phyloP scores from a whole-genome alignment of 2,113 vertebrate species.

The Chascanopsetta lugubris region DNA sequence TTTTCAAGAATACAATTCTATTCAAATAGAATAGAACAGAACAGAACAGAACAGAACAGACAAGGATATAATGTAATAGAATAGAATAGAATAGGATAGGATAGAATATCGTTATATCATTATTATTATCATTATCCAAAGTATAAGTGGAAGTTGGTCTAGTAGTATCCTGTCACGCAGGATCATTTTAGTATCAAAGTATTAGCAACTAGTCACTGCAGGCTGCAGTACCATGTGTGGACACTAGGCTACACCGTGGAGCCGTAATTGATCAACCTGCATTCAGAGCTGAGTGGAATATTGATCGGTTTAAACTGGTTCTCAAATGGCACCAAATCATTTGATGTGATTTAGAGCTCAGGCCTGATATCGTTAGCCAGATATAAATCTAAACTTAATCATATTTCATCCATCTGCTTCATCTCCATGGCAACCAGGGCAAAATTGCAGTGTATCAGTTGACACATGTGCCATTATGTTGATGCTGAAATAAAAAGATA shows the following conservation, averaged over 20 bases:
- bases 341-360: not conserved
- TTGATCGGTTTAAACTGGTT: not conserved
- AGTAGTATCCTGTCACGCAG: too few species aligned
- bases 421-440: not conserved
- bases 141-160: too few species aligned
- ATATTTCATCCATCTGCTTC: not conserved
- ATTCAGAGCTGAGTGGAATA: not conserved
- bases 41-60: too few species aligned
- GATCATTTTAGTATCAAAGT: too few species aligned
- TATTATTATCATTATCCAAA: too few species aligned
- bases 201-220: too few species aligned
- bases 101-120: too few species aligned
- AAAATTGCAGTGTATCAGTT: not conserved
- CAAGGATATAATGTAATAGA: too few species aligned
- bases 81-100: too few species aligned
- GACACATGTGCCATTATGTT: not conserved
- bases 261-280: not conserved
- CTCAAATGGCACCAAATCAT: conserved; percentile 2
- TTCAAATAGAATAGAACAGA: too few species aligned
- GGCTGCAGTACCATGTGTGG: not conserved
- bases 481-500: too few species aligned
- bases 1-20: too few species aligned
- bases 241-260: conserved; percentile 6
- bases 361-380: not conserved
- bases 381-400: not conserved